These are phyloP conservation scores for Clanis bilineata DNA, from an alignment of 2,888 invertebrate genomes.

Conservation along the genomic window DNA sequence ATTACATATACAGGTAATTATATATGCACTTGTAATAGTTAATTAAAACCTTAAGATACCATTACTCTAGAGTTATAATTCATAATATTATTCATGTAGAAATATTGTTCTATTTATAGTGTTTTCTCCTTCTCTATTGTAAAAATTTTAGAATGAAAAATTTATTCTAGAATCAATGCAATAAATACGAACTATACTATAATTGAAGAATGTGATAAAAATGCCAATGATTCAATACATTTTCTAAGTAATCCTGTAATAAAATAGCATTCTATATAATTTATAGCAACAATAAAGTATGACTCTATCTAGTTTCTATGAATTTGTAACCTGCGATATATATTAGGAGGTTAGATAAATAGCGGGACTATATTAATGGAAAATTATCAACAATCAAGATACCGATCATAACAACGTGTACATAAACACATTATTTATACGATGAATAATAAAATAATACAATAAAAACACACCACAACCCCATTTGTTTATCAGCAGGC, in stretches of 20 bases:
- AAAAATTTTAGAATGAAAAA: too few relatives aligned
- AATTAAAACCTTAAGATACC: too few relatives aligned
- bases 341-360: not conserved
- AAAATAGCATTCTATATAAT: not conserved
- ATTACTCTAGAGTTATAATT: too few relatives aligned
- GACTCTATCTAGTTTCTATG: not conserved
- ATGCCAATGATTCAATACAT: not conserved
- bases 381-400: constrained; percentile 4
- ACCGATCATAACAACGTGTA: not conserved
- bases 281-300: not conserved
- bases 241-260: not conserved
- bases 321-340: not conserved
- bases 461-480: not conserved
- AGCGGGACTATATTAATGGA: not conserved
- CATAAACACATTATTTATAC: not conserved
- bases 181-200: too few relatives aligned
- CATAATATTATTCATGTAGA: too few relatives aligned
- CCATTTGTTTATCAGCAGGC: not conserved
- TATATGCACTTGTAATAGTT: too few relatives aligned
- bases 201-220: not conserved
- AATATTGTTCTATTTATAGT: too few relatives aligned
- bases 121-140: too few relatives aligned
- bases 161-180: too few relatives aligned
- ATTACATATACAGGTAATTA: too few relatives aligned
- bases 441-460: not conserved